Evolutionary conservation across 2,888 invertebrate species (phyloP), one percentile per base, ranked within the genome.

Genomic region (Apantesis nais): DNA sequence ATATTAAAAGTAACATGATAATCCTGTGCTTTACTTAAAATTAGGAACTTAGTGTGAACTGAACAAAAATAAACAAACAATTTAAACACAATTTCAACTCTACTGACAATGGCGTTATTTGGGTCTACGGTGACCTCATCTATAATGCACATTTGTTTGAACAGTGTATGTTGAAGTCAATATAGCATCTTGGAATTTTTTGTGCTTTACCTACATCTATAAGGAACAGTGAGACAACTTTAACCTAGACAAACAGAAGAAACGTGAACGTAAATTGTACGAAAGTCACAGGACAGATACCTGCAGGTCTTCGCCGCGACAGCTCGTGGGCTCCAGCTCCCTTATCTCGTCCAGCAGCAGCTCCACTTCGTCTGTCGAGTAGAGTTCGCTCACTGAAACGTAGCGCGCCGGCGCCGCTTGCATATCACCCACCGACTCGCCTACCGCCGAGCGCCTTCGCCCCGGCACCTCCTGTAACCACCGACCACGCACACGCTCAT

Each of bases 301-400:
- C 92, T 94, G 93, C 88, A 93, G 90, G 88, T 95, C 94, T 79
- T 95, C 95, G 83, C 93, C 94, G 87, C 93, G 93, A 83, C 94
- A 94, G 90, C 93, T 93, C 78, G 93, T 93, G 76, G 94, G 95
- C 92, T 95, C 95, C 92, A 95, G 93, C 88, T 94, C 95, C 79
- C 95, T 88, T 78, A 95, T 95, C 89, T 95, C 95, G 89, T 95
- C 95, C 87, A 95, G 87, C 86, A 95, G 86, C 90, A 95, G 93
- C 93, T 95, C 95, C 94, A 95, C 95, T 86, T 95, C 95, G 95
- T 95, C 95, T 74, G 94, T 92, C 82, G 94, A 92, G 86, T 95
- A 95, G 89, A 95, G 90, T 91, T 95, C 95, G 90, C 94, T 94
- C 90, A 95, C 94, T 81, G 95, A 95, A 90, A 93, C 93, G 93